Conservation (phyloP, 1,140 invertebrate genomes). For the Wasmannia auropunctata region DNA sequence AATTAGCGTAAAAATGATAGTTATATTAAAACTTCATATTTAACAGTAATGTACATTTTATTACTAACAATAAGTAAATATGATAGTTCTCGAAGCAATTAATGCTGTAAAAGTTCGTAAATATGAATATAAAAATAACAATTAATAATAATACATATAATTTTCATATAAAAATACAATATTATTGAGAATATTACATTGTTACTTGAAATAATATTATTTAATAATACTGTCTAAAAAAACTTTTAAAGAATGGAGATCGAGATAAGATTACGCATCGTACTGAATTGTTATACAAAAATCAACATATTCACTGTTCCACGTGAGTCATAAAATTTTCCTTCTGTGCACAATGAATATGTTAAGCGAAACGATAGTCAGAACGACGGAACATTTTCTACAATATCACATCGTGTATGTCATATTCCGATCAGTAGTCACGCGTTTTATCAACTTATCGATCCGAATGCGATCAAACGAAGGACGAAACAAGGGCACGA, state of each 20-base stretch:
- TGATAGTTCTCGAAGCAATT: background rate
- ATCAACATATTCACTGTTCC: background rate
- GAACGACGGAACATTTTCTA: background rate
- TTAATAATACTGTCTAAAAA: background rate
- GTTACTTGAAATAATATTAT: background rate
- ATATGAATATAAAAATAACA: background rate
- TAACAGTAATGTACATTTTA: background rate
- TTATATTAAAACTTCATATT: background rate
- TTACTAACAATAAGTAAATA: background rate
- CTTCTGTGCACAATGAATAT: background rate
- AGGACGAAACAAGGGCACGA: constrained; percentile 43
- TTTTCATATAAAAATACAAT: background rate
- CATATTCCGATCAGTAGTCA: background rate
- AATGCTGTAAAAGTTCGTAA: background rate
- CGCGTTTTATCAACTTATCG: constrained; percentile 20
- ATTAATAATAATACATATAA: background rate
- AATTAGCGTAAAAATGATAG: background rate
- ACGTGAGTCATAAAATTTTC: background rate
- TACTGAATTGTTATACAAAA: background rate
- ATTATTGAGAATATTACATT: background rate
- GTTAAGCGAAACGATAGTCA: background rate
- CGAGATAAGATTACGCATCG: background rate
- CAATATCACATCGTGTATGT: background rate
- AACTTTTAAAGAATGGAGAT: background rate
- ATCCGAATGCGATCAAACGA: background rate